Evolutionary conservation across 2,113 vertebrate genomes (phyloP), one percentile per base, ranked within the genome.

Genomic region (Arenaria interpres): DNA sequence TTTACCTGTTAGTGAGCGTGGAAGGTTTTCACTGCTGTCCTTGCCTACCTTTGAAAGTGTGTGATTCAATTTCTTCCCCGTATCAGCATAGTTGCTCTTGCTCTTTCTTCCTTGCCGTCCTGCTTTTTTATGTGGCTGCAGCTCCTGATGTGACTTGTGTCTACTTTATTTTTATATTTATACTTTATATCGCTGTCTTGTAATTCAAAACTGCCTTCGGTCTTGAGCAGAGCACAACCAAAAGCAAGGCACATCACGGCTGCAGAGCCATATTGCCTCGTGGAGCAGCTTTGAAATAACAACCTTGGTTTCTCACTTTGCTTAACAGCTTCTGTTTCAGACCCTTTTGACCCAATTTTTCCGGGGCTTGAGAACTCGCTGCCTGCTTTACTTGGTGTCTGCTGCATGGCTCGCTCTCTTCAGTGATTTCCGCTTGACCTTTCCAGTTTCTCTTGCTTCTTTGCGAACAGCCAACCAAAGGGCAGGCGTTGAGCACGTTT

Each of bases 261-360:
- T 50, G 27, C 59, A 67, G 10, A 71, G 16, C 39, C 46, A 23
- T 72, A 72, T 12, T 88, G 73, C 57, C 3, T 17, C 19, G 50
- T 56, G 64, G 35, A 77, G 7, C 11, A 20, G 60, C 51, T 75
- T 72, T 75, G 73, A 71, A 92, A 56, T 82, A 94, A 75, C 64
- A 78, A 7, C 27, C 35, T 43, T 9, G 4, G 8, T 89, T 95
- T 92, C 91, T 85, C 87, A 84, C 89, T 92, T 89, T 89, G 56
- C 62, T 90, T 89, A 78, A 60, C 73, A 89, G 33, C 33, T 93
- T 92, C 73, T 94, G 80, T 89, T 92, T 81, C 69, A 94, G 84
- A 73, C n/a, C 53, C 39, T 68, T 94, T 64, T 94, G 77, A 92
- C 84, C 69, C 69, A 94, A 27, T 89, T 91, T 90, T 69, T 35